Conservation (phyloP, 2,888 invertebrate species). For the Xestia rhomboidea region DNA sequence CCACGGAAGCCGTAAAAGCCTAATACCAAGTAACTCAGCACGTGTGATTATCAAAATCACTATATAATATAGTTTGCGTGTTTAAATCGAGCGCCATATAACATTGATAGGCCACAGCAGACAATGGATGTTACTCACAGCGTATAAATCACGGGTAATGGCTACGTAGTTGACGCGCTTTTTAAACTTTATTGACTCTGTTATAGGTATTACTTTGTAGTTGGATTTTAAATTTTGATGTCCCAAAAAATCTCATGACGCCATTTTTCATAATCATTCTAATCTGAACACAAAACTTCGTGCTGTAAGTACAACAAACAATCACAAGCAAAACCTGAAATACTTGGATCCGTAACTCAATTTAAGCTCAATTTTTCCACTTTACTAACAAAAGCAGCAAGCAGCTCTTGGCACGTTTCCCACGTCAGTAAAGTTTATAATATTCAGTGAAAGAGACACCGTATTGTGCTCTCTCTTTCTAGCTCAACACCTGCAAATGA, state of each 20-base stretch:
- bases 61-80: constrained; percentile 76
- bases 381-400: constrained; percentile 74
- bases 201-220: constrained; percentile 70
- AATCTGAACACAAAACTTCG: constrained; percentile 1
- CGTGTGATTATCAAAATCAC: constrained; percentile 73
- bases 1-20: constrained; percentile 69
- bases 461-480: constrained; percentile 56
- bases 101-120: constrained; percentile 73
- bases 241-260: no score
- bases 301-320: constrained; percentile 48
- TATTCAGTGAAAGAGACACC: constrained; percentile 68
- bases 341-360: constrained; percentile 66
- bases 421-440: constrained; percentile 77
- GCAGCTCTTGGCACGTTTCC: constrained; percentile 79
- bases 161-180: constrained; percentile 78
- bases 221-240: constrained; percentile 6
- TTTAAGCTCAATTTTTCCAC: constrained; percentile 72
- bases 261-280: constrained; percentile 2
- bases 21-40: constrained; percentile 75
- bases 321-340: constrained; percentile 52
- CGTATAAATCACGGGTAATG: constrained; percentile 82
- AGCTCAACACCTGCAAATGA: constrained; percentile 61
- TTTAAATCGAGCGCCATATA: constrained; percentile 69
- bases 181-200: constrained; percentile 81
- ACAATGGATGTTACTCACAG: constrained; percentile 79